Percentiles rank a stretch among this genome's conserved stretches.
These are phyloP conservation scores for Pegea sp. DNA, from an alignment of 23 tunicate species.

Conservation along the genomic window DNA sequence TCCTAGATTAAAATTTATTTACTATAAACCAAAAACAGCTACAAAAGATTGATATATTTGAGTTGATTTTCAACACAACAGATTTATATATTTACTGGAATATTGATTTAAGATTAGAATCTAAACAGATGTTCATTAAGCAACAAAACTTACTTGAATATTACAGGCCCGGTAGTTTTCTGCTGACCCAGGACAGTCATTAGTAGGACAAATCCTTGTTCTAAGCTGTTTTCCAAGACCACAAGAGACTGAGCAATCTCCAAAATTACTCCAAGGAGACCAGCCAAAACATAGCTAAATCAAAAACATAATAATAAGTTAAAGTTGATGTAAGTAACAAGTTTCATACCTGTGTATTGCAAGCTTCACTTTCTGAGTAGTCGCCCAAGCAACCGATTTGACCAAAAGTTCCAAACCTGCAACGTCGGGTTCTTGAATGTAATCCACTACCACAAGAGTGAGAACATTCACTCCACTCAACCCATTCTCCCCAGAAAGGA, in stretches of 20 bases:
- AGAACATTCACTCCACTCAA: constrained; percentile 21
- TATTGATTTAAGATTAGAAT: too few relatives aligned
- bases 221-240: constrained; percentile 28
- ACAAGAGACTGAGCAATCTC: constrained; percentile 33
- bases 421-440: constrained; percentile 17
- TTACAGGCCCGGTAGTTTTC: not conserved
- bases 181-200: not conserved
- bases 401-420: constrained; percentile 52
- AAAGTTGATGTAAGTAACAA: too few relatives aligned
- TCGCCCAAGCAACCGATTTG: constrained; percentile 30
- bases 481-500: constrained; percentile 48
- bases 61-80: too few relatives aligned
- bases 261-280: constrained; percentile 18
- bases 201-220: constrained; percentile 14
- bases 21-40: too few relatives aligned
- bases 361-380: constrained; percentile 7
- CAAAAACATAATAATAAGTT: too few relatives aligned
- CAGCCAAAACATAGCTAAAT: constrained; percentile 16
- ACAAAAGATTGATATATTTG: too few relatives aligned
- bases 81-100: too few relatives aligned
- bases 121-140: too few relatives aligned
- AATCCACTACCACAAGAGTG: constrained; percentile 41
- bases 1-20: too few relatives aligned
- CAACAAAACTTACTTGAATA: too few relatives aligned
- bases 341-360: constrained; percentile 45